Percentiles rank a stretch among this genome's conserved stretches.
Evolutionary conservation across 1,140 invertebrate genomes (phyloP).

Genomic region (Drosophila kohkoa): DNA sequence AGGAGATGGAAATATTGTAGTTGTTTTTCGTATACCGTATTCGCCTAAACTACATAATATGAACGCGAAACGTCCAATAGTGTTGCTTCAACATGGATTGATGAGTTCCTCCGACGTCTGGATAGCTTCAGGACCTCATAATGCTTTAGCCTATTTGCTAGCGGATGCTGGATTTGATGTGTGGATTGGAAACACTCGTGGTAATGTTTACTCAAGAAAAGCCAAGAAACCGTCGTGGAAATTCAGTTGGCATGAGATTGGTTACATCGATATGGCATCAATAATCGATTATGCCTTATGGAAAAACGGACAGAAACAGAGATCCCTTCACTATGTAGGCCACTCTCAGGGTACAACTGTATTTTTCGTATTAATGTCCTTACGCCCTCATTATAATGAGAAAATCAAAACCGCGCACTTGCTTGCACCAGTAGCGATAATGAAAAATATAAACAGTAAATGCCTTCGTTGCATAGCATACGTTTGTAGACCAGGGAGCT

Average conservation of each 20-base stretch:
- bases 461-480: slow-evolving; percentile 69
- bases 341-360: slow-evolving; percentile 87
- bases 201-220: slow-evolving; percentile 31
- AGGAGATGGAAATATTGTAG: slow-evolving; percentile 86
- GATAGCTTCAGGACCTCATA: slow-evolving; percentile 88
- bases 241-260: slow-evolving; percentile 89
- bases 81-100: slow-evolving; percentile 90
- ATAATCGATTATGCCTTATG: slow-evolving; percentile 89
- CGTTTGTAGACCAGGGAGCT: slow-evolving; percentile 49
- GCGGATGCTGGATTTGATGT: slow-evolving; percentile 91
- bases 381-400: slow-evolving; percentile 86
- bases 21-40: slow-evolving; percentile 85
- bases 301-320: slow-evolving; percentile 85
- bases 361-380: slow-evolving; percentile 86
- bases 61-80: slow-evolving; percentile 84
- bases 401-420: slow-evolving; percentile 86
- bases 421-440: slow-evolving; percentile 87
- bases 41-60: slow-evolving; percentile 63
- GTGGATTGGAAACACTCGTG: slow-evolving; percentile 85
- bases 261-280: slow-evolving; percentile 88
- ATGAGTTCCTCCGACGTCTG: slow-evolving; percentile 90
- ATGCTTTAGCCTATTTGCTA: slow-evolving; percentile 86
- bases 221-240: background rate
- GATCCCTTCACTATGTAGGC: slow-evolving; percentile 88
- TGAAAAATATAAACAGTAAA: slow-evolving; percentile 66